Evolutionary conservation across 1,140 invertebrate genomes (phyloP), one percentile per base, ranked within the genome.

Genomic region (Dendroctonus ponderosae): DNA sequence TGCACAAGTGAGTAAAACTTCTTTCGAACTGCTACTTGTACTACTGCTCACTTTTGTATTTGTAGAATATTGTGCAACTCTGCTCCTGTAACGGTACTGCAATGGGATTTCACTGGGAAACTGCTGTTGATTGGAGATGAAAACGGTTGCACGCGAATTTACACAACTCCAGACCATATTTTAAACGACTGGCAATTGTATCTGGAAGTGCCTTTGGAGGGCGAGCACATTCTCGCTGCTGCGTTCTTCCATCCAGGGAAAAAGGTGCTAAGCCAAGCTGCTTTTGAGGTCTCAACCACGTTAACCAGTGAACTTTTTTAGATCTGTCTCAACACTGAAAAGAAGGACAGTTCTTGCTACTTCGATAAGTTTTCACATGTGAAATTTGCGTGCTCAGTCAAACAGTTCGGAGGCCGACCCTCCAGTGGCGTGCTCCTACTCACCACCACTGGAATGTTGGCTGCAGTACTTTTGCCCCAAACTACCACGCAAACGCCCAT

Each of bases 231-330:
- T 72, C 83, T 94, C 46, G 84, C 86, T 48, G 88, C 87, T 2
- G 85, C 85, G 15, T 94, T 93, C 81, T 94, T 93, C 78, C 91
- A 93, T 79, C 91, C 91, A 76, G 92, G 92, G 0, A 88, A 91
- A 69, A 90, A 90, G 76, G 85, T 66, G 50, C n/a, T n/a, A n/a
- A n/a, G n/a, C n/a, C n/a, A n/a, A n/a, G n/a, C n/a, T n/a, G n/a
- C n/a, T n/a, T n/a, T n/a, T n/a, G n/a, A n/a, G n/a, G n/a, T n/a
- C n/a, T n/a, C n/a, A n/a, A n/a, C n/a, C n/a, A n/a, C n/a, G n/a
- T n/a, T n/a, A n/a, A n/a, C n/a, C n/a, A n/a, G n/a, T n/a, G n/a
- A n/a, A n/a, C n/a, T 42, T 48, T 77, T 78, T 60, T 71, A 84
- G 82, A 81, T 84, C 15, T 81, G 79, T 70, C 71, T 85, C 4